Evolutionary conservation across 1,140 invertebrate species (phyloP), one percentile per base, ranked within the genome.

Genomic region (Mercenaria mercenaria): DNA sequence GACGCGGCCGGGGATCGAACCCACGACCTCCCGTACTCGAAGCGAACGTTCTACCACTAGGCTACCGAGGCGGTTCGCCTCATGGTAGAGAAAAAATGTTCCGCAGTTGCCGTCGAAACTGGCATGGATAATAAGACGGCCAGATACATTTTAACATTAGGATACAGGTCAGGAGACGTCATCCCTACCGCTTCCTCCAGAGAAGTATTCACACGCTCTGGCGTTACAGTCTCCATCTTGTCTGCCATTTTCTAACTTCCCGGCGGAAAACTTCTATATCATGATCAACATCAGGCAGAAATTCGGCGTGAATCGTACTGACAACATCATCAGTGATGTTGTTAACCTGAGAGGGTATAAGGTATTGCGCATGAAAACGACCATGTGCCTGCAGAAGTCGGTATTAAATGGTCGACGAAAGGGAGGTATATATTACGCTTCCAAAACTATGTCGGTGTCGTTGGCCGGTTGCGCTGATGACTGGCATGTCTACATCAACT

Each of bases 401-500:
- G 8, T 8, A 10, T 47, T 47, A 83, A 34, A 29, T 91, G 84
- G 43, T 91, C 79, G 11, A 88, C 29, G 41, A 88, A 88, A 2
- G 80, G 77, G 26, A 61, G 23, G 8, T 61, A 90, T 29, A 87
- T 69, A 8, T 80, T 81, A 29, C 47, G n/a, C 20, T 47, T 80
- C 77, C 77, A 90, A 76, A 81, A 87, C 3, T 86, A 43, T 8
- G 29, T 52, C 37, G 89, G 77, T 15, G 64, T 52, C 29, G 81
- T 90, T 39, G 88, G 34, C 32, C 59, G 23, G 32, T 88, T 23
- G 6, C n/a, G 39, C 72, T 69, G 77, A 20, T 20, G 20, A 81
- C 50, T 0, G 61, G 56, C n/a, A 41, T 15, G 10, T 18, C 43
- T 41, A 72, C 47, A 29, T 72, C 87, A 43, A 56, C 29, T 2